Conservation (phyloP, 2,113 vertebrate species). For the Romanogobio albipinnatus region DNA sequence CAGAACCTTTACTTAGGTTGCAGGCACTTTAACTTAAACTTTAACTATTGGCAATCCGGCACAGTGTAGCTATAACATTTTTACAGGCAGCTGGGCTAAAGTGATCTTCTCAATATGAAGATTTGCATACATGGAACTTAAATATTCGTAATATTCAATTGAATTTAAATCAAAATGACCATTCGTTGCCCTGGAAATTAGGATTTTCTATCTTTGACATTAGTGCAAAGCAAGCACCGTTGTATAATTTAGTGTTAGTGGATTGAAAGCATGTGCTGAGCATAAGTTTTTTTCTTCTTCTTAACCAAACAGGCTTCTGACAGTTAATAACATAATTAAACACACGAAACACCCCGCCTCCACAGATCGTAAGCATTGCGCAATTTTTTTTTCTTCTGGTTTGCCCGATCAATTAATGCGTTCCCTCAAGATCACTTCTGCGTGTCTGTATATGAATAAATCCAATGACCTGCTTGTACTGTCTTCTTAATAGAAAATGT, state of each 20-base stretch:
- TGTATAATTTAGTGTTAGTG: not conserved
- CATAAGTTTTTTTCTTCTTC: not conserved
- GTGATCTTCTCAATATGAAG: not conserved
- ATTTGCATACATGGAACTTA: not conserved
- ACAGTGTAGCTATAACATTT: not conserved
- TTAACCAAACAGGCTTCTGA: not conserved
- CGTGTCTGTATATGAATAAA: conserved; percentile 14
- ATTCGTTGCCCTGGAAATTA: not conserved
- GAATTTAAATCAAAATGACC: not conserved
- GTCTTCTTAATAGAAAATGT: conserved; percentile 44
- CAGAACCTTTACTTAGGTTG: not conserved
- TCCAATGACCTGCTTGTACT: conserved; percentile 36
- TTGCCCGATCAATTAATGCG: not conserved
- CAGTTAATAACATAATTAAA: conserved; percentile 26
- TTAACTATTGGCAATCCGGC: not conserved
- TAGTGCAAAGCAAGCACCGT: not conserved
- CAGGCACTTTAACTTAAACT: not conserved
- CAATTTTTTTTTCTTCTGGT: conserved; percentile 23
- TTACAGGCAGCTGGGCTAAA: not conserved
- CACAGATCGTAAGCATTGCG: conserved; percentile 28
- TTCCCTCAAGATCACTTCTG: conserved; percentile 15
- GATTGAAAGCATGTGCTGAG: not conserved
- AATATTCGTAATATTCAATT: not conserved
- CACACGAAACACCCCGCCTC: not conserved
- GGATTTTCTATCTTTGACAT: not conserved